phyloP scores from a whole-genome alignment of 2,797 vertebrate genomes.

The Squalus acanthias region DNA sequence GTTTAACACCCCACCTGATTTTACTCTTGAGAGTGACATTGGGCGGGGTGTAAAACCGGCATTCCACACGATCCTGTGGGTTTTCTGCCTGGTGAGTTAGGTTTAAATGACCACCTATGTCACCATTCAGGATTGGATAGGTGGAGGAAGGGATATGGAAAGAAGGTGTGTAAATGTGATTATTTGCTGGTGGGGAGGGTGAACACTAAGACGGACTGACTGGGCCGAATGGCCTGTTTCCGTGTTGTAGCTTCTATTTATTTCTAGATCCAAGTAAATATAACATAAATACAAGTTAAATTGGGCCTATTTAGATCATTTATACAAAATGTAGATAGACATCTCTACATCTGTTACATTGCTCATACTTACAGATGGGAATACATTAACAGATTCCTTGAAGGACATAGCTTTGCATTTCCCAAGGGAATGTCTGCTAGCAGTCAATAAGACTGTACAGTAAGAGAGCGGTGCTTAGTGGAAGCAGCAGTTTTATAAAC shows the following conservation, averaged over 20 bases:
- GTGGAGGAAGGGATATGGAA: background rate
- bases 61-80: background rate
- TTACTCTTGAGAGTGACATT: background rate
- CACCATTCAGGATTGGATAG: background rate
- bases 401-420: background rate
- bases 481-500: background rate
- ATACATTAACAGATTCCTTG: background rate
- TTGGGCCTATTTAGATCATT: background rate
- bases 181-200: background rate
- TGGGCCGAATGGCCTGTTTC: no score
- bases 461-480: background rate
- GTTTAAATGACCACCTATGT: background rate
- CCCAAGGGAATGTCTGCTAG: background rate
- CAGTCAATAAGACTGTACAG: background rate
- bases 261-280: background rate
- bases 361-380: background rate
- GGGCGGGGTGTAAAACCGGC: background rate
- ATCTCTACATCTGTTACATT: background rate
- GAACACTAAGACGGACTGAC: background rate
- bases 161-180: background rate
- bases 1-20: background rate
- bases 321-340: background rate
- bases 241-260: background rate
- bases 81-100: background rate
- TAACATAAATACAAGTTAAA: background rate